phyloP scores from a whole-genome alignment of 2,113 vertebrate species.

The Proterorhinus semilunaris region DNA sequence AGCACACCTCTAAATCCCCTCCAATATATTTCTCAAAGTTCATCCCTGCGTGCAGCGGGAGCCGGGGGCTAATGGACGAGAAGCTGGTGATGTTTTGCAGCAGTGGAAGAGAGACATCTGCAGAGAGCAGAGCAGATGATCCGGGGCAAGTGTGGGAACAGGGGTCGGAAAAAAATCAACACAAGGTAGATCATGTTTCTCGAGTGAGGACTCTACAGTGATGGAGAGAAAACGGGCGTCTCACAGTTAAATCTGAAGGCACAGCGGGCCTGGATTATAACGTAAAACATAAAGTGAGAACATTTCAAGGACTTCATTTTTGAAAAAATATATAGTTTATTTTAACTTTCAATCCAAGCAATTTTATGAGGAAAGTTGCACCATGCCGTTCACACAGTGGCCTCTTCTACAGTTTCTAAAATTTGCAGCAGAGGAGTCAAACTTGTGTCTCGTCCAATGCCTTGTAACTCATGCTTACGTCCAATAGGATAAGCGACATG shows the following conservation, averaged over 20 bases:
- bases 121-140: slow-evolving; percentile 43
- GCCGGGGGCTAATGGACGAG: slow-evolving; percentile 35
- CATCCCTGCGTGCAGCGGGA: slow-evolving; percentile 17
- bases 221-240: slow-evolving; percentile 38
- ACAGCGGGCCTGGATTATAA: no score
- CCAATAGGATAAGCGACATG: slow-evolving; percentile 13
- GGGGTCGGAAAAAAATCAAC: slow-evolving; percentile 54
- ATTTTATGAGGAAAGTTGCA: no score
- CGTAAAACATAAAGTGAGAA: no score
- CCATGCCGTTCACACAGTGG: no score
- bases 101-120: slow-evolving; percentile 48
- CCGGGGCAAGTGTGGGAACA: slow-evolving; percentile 69
- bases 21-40: slow-evolving; percentile 20
- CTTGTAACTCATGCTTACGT: not conserved
- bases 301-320: no score
- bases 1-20: slow-evolving; percentile 26
- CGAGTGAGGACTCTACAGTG: slow-evolving; percentile 37
- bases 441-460: slow-evolving; percentile 17
- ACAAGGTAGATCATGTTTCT: slow-evolving; percentile 59
- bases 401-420: not conserved
- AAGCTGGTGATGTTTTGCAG: slow-evolving; percentile 31
- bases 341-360: no score
- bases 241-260: slow-evolving; percentile 41
- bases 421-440: slow-evolving; percentile 11
- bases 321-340: no score